Base-by-base conservation (phyloP, 2,113 vertebrate species). In the Lycocorax pyrrhopterus region DNA sequence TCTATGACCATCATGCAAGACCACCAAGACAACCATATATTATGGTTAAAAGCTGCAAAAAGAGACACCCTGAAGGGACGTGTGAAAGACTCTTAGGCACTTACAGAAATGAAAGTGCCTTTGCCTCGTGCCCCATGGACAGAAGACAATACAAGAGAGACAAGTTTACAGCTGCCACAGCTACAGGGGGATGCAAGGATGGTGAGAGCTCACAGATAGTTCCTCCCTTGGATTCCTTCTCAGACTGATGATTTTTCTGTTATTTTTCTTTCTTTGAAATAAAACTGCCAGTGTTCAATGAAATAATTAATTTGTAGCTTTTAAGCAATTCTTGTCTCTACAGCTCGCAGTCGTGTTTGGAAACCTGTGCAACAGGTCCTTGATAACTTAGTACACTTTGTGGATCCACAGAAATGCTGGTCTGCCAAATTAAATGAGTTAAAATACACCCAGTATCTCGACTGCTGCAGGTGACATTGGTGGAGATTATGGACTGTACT, bases 1-100 rank as follows among this genome's bases (percentile, higher is more conserved):
- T 77, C 52, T 44, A 20, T 23, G 62, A 33, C 15, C 21, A 32
- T 33, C 0, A 0, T 35, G 43, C 19, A 67, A 81, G 33, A 1
- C 0, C 39, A 55, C 39, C 16, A 16, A 37, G 56, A 51, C 35
- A 71, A 17, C 23, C 71, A 1, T 2, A 8, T 49, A 13, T 68
- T 88, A 13, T 21, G 27, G 14, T 59, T 66, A 17, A 77, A 63
- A 85, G 32, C n/a, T 21, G 32, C 43, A 35, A 15, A 35, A 79
- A 46, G 22, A 51, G 16, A 21, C 43, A 13, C 37, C 20, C 56
- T 68, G 16, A 46, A 51, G 33, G 35, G 26, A 27, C 25, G 9
- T 1, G 2, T 51, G 62, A 60, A 63, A 87, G 62, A 14, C 6
- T 51, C 16, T 41, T 20, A 1, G 8, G 25, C 37, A 44, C 32